Evolutionary conservation across 2,797 vertebrate genomes (phyloP).

Genomic region (Adrianichthys oophorus): DNA sequence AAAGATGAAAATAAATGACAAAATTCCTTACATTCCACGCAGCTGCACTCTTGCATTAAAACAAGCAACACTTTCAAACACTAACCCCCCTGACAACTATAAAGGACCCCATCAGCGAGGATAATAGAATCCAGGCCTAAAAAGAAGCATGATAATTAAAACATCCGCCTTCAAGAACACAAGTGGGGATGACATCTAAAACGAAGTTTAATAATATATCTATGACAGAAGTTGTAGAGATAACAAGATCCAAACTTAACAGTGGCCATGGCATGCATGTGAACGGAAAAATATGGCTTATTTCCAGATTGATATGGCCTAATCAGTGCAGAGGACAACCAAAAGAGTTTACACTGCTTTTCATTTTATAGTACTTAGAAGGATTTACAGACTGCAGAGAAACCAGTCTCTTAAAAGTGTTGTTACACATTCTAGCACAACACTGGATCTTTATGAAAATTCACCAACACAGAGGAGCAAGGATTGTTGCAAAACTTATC

Average conservation of each 20-base stretch:
- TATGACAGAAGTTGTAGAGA: conserved; percentile 32
- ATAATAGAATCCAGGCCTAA: conserved; percentile 72
- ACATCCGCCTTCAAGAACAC: conserved; percentile 56
- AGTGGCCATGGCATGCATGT: conserved; percentile 9
- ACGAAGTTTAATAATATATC: conserved; percentile 40
- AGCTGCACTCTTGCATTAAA: conserved; percentile 69
- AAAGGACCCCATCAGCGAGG: conserved; percentile 62
- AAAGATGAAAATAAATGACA: conserved; percentile 70
- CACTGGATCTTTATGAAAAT: conserved; percentile 12
- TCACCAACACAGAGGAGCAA: not conserved
- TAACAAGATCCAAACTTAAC: conserved; percentile 20
- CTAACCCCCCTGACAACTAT: conserved; percentile 67
- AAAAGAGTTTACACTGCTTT: not conserved
- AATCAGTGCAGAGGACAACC: conserved; percentile 4
- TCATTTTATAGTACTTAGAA: conserved; percentile 7
- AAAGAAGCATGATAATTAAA: conserved; percentile 66
- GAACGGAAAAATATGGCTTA: conserved; percentile 23
- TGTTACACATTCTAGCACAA: conserved; percentile 15
- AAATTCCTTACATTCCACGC: conserved; percentile 71
- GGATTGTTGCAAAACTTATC: conserved; percentile 13
- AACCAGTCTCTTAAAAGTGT: not conserved
- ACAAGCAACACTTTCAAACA: conserved; percentile 61
- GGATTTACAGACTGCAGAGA: not conserved
- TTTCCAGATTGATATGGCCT: conserved; percentile 25
- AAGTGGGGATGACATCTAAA: conserved; percentile 36